Evolutionary conservation across 2,888 invertebrate species (phyloP), one percentile per base, ranked within the genome.

Genomic region (Bembecia ichneumoniformis): DNA sequence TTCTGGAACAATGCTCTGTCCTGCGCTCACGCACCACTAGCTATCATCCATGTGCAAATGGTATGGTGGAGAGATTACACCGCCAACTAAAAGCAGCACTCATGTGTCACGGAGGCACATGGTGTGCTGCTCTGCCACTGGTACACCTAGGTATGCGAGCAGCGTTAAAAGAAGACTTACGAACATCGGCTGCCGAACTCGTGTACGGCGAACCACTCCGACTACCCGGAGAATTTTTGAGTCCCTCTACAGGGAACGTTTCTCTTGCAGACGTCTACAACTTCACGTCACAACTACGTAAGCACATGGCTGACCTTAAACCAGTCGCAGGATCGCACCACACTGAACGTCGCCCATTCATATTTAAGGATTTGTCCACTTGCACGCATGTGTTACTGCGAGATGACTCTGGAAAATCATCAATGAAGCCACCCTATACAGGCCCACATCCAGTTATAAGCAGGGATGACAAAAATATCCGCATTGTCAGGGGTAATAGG

Each of bases 41-140:
- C 0, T 51, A 53, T 40, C 54, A 20, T 13, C n/a, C n/a, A n/a
- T n/a, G n/a, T n/a, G n/a, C n/a, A n/a, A n/a, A n/a, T n/a, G n/a
- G n/a, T n/a, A n/a, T 13, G 20, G 9, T 17, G 43, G 9, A 16
- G 15, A 7, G 16, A 45, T 15, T 14, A n/a, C 9, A 16, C n/a
- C 10, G 43, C 16, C 59, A 65, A 5, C 54, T 81, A 4, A 55
- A 55, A 16, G 51, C 53, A 1, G 46, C 54, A 3, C 14, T 56
- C 1, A 55, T 54, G 49, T 48, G 81, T 76, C 58, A 58, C 64
- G 5, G 14, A 1, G 47, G 43, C 9, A 46, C 50, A 0, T 56
- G 56, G 55, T 2, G 35, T 1, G 4, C 15, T 3, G 44, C 55
- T 2, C 48, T 56, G 3, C 55, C 56, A 2, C 15, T 57, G 11